Conservation (phyloP, 2,113 vertebrate genomes). For the Gymnogyps californianus region DNA sequence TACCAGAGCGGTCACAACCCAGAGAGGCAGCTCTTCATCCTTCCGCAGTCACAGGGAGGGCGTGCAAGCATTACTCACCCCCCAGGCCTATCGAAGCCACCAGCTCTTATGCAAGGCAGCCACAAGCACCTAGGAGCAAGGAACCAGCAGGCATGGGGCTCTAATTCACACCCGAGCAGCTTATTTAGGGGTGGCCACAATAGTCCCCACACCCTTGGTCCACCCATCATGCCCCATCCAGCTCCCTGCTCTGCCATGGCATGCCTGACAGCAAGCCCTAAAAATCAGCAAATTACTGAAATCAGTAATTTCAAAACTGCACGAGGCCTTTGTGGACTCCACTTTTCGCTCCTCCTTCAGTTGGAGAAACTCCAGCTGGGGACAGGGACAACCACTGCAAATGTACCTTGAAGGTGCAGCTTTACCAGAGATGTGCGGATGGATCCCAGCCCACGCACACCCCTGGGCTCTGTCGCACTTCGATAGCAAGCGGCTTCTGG, state of each 20-base stretch:
- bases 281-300: neutral
- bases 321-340: neutral
- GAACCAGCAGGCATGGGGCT: neutral
- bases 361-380: neutral
- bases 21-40: neutral
- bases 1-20: neutral
- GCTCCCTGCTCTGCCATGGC: neutral
- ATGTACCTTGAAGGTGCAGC: neutral
- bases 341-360: neutral
- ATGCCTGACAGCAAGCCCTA: neutral
- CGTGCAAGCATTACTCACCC: neutral
- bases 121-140: neutral
- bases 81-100: neutral
- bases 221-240: neutral
- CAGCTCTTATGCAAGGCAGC: neutral
- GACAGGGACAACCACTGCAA: neutral
- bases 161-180: neutral
- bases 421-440: neutral
- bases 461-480: rapidly evolving
- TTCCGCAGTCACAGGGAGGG: neutral
- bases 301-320: neutral
- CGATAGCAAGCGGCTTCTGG: neutral
- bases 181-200: neutral
- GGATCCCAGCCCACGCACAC: neutral
- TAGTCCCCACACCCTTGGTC: neutral